Evolutionary conservation across 2,797 vertebrate species (phyloP).

Genomic region (Chromobotia macracanthus): DNA sequence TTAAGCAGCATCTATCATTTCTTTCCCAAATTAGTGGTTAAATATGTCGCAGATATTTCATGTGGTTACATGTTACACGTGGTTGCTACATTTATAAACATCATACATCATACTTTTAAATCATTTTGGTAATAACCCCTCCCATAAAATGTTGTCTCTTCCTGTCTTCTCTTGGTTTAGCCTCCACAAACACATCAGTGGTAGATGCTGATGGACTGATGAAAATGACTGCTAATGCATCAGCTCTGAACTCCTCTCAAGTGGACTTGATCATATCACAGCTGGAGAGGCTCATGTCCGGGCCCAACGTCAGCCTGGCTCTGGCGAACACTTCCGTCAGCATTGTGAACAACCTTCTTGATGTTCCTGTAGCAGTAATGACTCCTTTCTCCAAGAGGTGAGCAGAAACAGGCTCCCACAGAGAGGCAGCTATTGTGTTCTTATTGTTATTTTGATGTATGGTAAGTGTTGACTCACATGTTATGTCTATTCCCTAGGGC

Average conservation of each 20-base stretch:
- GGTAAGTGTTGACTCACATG: not conserved
- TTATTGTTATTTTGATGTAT: too few relatives aligned
- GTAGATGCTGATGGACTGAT: conserved; percentile 62
- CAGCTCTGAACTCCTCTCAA: conserved; percentile 69
- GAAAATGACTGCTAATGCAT: conserved; percentile 61
- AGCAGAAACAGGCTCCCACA: not conserved
- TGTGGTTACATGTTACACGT: not conserved
- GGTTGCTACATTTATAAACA: not conserved
- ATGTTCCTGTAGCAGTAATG: conserved; percentile 70
- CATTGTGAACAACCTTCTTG: conserved; percentile 84
- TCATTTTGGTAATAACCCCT: too few relatives aligned
- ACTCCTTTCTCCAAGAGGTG: conserved; percentile 69
- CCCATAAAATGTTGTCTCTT: not conserved
- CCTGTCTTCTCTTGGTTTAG: conserved; percentile 2
- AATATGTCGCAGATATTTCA: not conserved
- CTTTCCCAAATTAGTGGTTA: too few relatives aligned
- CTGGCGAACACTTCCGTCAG: conserved; percentile 77
- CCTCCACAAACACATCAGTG: conserved; percentile 34
- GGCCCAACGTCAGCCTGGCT: conserved; percentile 69
- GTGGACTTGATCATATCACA: conserved; percentile 70
- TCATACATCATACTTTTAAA: too few relatives aligned
- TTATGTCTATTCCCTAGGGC: conserved; percentile 74
- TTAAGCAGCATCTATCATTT: too few relatives aligned
- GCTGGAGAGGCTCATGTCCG: conserved; percentile 71
- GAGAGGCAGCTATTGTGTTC: not conserved